Evolutionary conservation across 2,797 vertebrate genomes (phyloP).

Genomic region (Stomatorhinus walkeri): DNA sequence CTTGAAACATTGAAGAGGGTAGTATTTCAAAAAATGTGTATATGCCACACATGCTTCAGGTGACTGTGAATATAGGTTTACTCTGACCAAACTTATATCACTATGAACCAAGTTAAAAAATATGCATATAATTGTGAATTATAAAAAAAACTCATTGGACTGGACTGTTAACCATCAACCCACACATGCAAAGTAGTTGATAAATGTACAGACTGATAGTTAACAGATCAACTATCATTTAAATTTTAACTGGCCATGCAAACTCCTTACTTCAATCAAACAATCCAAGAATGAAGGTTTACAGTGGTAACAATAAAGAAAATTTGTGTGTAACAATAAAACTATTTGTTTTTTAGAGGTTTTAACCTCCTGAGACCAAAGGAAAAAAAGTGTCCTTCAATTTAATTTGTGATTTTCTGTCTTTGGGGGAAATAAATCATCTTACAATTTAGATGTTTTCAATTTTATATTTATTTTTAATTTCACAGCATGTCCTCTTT

Average conservation of each 20-base stretch:
- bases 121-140: background rate
- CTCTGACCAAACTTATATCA: background rate
- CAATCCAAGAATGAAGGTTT: background rate
- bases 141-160: background rate
- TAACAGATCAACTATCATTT: background rate
- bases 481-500: too few relatives aligned
- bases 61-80: background rate
- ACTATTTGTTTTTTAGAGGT: background rate
- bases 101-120: background rate
- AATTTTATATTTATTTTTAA: too few relatives aligned
- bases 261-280: background rate
- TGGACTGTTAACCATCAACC: background rate
- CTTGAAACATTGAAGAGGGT: background rate
- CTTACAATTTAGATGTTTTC: too few relatives aligned
- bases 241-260: background rate
- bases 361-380: too few relatives aligned
- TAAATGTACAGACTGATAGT: background rate
- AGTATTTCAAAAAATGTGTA: background rate
- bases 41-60: background rate
- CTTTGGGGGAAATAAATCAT: too few relatives aligned
- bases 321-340: background rate
- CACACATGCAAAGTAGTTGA: background rate
- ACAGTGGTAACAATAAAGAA: background rate
- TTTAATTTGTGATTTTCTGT: too few relatives aligned
- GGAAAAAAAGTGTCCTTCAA: too few relatives aligned